These are phyloP conservation scores for Exephanes ischioxanthus DNA, from an alignment of 2,888 invertebrate genomes.

Conservation along the genomic window DNA sequence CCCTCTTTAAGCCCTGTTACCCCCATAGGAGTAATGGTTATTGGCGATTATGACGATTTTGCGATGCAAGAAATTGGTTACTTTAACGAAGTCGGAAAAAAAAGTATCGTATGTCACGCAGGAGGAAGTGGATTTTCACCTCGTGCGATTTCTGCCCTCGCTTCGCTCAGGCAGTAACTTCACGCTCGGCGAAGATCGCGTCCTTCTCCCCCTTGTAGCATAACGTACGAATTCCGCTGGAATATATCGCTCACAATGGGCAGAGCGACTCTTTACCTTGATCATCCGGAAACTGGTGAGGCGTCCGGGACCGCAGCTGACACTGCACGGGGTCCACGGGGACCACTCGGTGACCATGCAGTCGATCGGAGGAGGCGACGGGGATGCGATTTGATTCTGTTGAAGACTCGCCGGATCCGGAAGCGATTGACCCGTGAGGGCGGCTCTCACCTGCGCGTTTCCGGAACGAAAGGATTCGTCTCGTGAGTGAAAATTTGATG, in stretches of 20 bases:
- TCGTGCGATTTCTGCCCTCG: no score
- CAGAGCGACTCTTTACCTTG: constrained; percentile 84
- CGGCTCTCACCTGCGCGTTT: constrained; percentile 72
- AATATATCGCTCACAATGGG: not conserved
- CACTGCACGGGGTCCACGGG: constrained; percentile 93
- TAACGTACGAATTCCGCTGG: no score
- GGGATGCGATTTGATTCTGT: constrained; percentile 58
- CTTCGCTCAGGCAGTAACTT: no score
- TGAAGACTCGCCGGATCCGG: constrained; percentile 54
- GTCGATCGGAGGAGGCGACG: constrained; percentile 84
- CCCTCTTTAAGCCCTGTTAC: no score
- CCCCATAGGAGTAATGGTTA: no score
- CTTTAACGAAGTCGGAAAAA: no score
- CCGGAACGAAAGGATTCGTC: constrained; percentile 3
- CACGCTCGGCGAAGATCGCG: no score
- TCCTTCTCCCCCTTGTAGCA: no score
- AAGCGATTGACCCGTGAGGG: constrained; percentile 73
- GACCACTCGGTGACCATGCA: constrained; percentile 93
- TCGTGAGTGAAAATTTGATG: not conserved
- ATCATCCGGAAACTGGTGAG: constrained; percentile 88
- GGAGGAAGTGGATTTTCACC: no score
- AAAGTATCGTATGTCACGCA: not conserved
- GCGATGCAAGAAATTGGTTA: no score
- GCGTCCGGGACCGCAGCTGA: constrained; percentile 91
- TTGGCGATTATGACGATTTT: no score